Base-by-base conservation (phyloP, 2,113 vertebrate species). In the Lichenostomus cassidix region DNA sequence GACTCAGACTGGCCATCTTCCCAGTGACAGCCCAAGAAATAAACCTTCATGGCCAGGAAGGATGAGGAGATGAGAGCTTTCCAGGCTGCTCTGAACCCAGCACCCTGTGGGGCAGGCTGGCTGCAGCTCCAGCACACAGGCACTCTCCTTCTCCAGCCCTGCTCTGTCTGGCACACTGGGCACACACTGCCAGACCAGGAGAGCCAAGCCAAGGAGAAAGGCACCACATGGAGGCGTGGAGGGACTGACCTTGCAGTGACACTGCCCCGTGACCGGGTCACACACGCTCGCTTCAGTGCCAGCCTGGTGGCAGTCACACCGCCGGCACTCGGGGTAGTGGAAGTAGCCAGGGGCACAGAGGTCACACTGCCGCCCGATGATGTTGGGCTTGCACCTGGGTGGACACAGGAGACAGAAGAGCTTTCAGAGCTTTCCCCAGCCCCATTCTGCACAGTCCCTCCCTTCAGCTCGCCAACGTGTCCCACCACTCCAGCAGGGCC, bases 171-270 rank as follows among this genome's bases (percentile, higher is more conserved):
- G 29, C 50, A 68, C 0, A 0, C 31, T 5, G 19, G 9, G 12
- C 64, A 56, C 39, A 31, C 52, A 5, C 21, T 52, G 24, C 33
- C n/a, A 4, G 24, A 41, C 39, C 46, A 55, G 52, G 50, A 59
- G 33, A 70, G 39, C 1, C 0, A 0, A 86, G 29, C 18, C 13
- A 4, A 46, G 15, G 33, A 77, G 55, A 64, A 60, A 55, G 10
- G 22, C 50, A 53, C 12, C 2, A 0, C 0, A 0, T 0, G 31
- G 75, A 71, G 55, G 21, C 15, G 27, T 0, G 0, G 1, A 13
- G 28, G 70, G 64, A 80, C 98, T 87, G 86, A 99, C 99, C 99
- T 99, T 99, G 97, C 99, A 99, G 83, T 98, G 98, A 81, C 99
- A 99, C 80, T 92, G 98, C 85, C 99, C 99, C 0, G 98, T 99